These are phyloP conservation scores for Philhelius pedissequus DNA, from an alignment of 2,888 invertebrate genomes.

Conservation along the genomic window DNA sequence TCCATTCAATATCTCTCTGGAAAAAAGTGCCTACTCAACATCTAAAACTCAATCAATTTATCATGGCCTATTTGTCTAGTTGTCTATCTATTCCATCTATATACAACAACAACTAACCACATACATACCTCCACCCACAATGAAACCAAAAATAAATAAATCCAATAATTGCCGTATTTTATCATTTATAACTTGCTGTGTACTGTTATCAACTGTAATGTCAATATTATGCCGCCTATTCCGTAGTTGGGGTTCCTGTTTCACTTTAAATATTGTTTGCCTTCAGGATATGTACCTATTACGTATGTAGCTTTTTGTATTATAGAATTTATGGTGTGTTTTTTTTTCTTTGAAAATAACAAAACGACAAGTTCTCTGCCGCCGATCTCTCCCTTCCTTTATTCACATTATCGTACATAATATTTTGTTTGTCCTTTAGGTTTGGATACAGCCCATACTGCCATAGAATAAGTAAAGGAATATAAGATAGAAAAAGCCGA, in stretches of 20 bases:
- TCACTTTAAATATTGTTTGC: conserved; percentile 37
- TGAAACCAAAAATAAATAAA: not conserved
- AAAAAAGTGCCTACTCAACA: not conserved
- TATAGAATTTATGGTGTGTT: not conserved
- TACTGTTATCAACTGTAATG: conserved; percentile 44
- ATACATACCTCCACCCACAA: not conserved
- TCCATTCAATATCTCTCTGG: not conserved
- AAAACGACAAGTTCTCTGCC: conserved; percentile 29
- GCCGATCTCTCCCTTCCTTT: no score
- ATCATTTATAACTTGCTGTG: conserved; percentile 25
- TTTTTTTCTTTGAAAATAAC: conserved; percentile 28
- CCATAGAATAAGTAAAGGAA: not conserved
- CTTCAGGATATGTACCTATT: conserved; percentile 12
- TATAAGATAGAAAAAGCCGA: not conserved
- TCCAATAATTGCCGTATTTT: conserved; percentile 49
- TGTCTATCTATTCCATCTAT: not conserved
- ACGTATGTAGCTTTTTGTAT: not conserved
- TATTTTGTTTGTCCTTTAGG: conserved; percentile 45
- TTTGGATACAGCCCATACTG: conserved; percentile 32
- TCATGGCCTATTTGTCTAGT: not conserved
- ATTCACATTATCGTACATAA: not conserved
- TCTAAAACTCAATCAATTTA: not conserved
- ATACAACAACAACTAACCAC: not conserved
- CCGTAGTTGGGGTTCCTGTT: conserved; percentile 33
- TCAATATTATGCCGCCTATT: conserved; percentile 62